Conservation (phyloP, 2,113 vertebrate species). For the Notothenia rossii region DNA sequence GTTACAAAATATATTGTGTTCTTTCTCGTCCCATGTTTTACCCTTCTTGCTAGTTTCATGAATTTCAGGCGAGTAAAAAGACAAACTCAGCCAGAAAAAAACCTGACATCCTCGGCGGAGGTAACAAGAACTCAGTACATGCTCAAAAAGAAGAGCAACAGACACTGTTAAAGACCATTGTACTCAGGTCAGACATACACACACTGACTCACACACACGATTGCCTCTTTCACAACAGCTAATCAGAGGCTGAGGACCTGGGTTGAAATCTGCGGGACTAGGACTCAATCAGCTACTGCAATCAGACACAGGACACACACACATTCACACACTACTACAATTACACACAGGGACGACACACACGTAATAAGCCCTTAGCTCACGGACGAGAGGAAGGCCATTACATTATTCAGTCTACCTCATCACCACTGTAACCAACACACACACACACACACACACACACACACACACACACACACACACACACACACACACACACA, state of each 20-base stretch:
- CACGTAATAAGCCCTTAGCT: slow-evolving; percentile 69
- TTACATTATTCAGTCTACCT: slow-evolving; percentile 80
- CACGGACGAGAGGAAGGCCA: slow-evolving; percentile 71
- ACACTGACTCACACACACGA: not conserved
- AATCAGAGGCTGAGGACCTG: slow-evolving; percentile 77
- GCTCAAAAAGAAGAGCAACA: slow-evolving; percentile 18
- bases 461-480: slow-evolving; percentile 29
- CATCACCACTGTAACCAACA: slow-evolving; percentile 70
- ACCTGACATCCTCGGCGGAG: not conserved
- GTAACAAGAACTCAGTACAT: not conserved
- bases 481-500: slow-evolving; percentile 29
- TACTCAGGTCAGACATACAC: not conserved
- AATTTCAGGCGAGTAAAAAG: not conserved
- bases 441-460: slow-evolving; percentile 38
- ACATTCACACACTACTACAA: slow-evolving; percentile 37
- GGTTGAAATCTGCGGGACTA: slow-evolving; percentile 68
- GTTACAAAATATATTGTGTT: too few relatives aligned
- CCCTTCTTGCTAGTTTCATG: too few relatives aligned
- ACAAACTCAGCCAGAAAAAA: not conserved
- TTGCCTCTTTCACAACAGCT: slow-evolving; percentile 61
- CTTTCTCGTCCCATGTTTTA: too few relatives aligned
- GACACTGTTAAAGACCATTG: slow-evolving; percentile 17
- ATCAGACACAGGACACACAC: slow-evolving; percentile 64
- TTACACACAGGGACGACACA: slow-evolving; percentile 54
- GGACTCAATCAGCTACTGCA: slow-evolving; percentile 78